Percentiles rank a stretch among this genome's conserved stretches.
These are phyloP conservation scores for Pocota personata DNA, from an alignment of 2,888 invertebrate genomes.

Conservation along the genomic window DNA sequence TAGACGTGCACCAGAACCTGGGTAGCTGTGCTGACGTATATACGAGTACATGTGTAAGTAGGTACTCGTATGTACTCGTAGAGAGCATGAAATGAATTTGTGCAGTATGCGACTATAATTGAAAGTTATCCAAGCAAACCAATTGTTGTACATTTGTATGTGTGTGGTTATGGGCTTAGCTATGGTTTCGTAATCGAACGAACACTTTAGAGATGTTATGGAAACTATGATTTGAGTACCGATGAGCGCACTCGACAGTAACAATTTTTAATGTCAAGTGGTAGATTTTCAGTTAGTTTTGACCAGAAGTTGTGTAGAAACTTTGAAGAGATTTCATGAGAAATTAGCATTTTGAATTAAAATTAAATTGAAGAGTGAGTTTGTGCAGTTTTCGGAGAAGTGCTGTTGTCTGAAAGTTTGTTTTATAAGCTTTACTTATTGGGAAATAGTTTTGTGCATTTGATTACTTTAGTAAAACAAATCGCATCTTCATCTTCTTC, in stretches of 20 bases:
- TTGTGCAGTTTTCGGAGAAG: background rate
- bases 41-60: too few relatives aligned
- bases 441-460: background rate
- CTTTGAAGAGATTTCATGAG: background rate
- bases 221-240: background rate
- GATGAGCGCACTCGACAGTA: background rate
- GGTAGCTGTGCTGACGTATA: background rate
- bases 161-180: background rate
- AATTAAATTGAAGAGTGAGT: background rate
- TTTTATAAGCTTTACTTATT: background rate
- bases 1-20: background rate
- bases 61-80: too few relatives aligned
- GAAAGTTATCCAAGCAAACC: background rate
- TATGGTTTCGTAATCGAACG: background rate
- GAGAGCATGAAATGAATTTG: background rate
- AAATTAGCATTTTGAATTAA: background rate
- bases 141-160: background rate
- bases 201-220: background rate
- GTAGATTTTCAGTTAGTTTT: background rate
- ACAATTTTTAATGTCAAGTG: background rate
- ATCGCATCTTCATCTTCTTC: too few relatives aligned
- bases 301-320: background rate
- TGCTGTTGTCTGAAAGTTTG: background rate
- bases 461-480: too few relatives aligned
- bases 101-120: constrained; percentile 5